Percentiles rank a stretch among this genome's conserved stretches.
These are phyloP conservation scores for Micromys minutus DNA, from an alignment of 2,113 vertebrate species.

Conservation along the genomic window DNA sequence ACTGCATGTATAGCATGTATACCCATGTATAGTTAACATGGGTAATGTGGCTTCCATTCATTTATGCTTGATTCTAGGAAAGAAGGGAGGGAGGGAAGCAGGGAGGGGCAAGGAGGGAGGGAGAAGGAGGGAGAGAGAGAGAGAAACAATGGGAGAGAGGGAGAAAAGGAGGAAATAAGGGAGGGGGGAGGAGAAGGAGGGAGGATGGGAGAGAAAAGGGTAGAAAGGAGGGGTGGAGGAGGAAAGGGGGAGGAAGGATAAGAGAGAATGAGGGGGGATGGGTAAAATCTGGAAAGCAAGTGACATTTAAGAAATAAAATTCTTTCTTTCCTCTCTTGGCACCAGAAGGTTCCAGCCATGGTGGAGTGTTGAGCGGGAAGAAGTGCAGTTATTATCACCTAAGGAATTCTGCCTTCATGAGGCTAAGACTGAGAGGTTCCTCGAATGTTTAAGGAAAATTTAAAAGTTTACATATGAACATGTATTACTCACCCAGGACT, in stretches of 20 bases:
- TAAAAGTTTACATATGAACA: not conserved
- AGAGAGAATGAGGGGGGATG: not conserved
- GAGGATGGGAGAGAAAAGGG: too few species aligned
- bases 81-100: not conserved
- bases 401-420: not conserved
- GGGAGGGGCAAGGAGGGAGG: too few species aligned
- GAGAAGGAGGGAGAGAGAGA: accelerated
- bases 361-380: not conserved
- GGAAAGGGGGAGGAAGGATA: too few species aligned
- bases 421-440: not conserved
- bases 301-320: not conserved
- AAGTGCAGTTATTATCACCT: not conserved
- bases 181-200: not conserved
- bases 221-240: not conserved
- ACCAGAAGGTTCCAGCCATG: not conserved
- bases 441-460: not conserved
- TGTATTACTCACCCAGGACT: not conserved
- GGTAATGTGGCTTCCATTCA: not conserved
- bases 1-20: not conserved
- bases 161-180: too few species aligned
- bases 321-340: not conserved
- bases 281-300: not conserved
- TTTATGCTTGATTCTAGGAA: constrained; percentile 14
- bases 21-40: not conserved
- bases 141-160: too few species aligned